Evolutionary conservation across 2,113 vertebrate species (phyloP).

Genomic region (Pelobates fuscus): DNA sequence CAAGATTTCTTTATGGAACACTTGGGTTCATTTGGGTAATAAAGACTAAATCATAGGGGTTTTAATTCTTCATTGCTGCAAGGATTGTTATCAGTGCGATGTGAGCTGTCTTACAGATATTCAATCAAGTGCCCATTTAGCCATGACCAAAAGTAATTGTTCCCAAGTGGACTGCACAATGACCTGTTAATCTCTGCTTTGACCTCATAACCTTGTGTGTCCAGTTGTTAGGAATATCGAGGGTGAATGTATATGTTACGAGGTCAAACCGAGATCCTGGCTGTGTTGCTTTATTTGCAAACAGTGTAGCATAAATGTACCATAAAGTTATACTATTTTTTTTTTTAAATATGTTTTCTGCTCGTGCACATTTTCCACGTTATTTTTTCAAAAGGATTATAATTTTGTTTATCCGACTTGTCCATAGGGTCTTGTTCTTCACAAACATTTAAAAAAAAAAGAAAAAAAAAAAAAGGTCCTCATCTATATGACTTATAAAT

Average conservation of each 20-base stretch:
- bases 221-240: slow-evolving; percentile 93
- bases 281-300: slow-evolving; percentile 56
- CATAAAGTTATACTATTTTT: neutral
- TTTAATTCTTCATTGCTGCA: slow-evolving; percentile 99
- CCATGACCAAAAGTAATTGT: slow-evolving; percentile 99
- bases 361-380: no score
- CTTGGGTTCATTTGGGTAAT: slow-evolving; percentile 99
- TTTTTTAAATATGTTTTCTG: no score
- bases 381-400: no score
- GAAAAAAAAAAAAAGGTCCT: no score
- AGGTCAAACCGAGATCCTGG: slow-evolving; percentile 90
- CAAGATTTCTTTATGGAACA: slow-evolving; percentile 85
- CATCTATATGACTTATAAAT: no score
- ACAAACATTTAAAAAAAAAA: no score
- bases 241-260: slow-evolving; percentile 77
- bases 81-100: slow-evolving; percentile 98
- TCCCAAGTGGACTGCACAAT: slow-evolving; percentile 97
- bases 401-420: no score
- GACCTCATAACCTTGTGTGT: slow-evolving; percentile 98
- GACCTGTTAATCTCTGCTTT: slow-evolving; percentile 97
- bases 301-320: no score
- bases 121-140: slow-evolving; percentile 99
- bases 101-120: slow-evolving; percentile 96
- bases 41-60: slow-evolving; percentile 97
- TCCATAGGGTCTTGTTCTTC: no score